A percentile compares a stretch with the other conserved stretches of the same genome.
Conservation (phyloP, 2,888 invertebrate genomes). For the Limnephilus rhombicus region DNA sequence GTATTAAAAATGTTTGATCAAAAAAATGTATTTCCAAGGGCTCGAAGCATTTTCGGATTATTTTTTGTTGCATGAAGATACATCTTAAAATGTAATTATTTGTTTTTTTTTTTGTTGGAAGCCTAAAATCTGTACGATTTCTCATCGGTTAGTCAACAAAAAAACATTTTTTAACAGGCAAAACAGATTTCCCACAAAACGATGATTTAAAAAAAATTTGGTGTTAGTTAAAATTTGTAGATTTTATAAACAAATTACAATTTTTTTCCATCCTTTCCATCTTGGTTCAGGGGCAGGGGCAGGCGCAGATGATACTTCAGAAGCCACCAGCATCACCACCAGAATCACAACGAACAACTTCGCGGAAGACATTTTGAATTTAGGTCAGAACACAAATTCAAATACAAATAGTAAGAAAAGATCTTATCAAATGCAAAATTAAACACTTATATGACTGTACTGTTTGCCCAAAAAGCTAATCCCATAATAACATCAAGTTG, state of each 20-base stretch:
- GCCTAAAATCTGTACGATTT: too few relatives aligned
- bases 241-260: constrained; percentile 31
- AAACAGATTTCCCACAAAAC: too few relatives aligned
- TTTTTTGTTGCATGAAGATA: too few relatives aligned
- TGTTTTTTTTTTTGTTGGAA: too few relatives aligned
- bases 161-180: too few relatives aligned
- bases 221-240: not conserved
- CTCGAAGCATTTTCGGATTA: too few relatives aligned
- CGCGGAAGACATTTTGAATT: constrained; percentile 37
- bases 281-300: constrained; percentile 56
- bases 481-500: not conserved
- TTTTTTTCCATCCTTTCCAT: constrained; percentile 59
- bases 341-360: constrained; percentile 53
- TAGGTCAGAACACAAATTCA: not conserved
- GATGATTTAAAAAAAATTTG: too few relatives aligned
- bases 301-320: constrained; percentile 49
- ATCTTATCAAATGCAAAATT: not conserved
- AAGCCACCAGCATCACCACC: constrained; percentile 52
- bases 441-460: not conserved
- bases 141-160: too few relatives aligned
- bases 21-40: too few relatives aligned
- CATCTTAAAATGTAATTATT: too few relatives aligned
- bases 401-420: not conserved
- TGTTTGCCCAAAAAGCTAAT: not conserved
- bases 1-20: too few relatives aligned